Evolutionary conservation across 2,888 invertebrate genomes (phyloP).

Genomic region (Exephanes ischioxanthus): DNA sequence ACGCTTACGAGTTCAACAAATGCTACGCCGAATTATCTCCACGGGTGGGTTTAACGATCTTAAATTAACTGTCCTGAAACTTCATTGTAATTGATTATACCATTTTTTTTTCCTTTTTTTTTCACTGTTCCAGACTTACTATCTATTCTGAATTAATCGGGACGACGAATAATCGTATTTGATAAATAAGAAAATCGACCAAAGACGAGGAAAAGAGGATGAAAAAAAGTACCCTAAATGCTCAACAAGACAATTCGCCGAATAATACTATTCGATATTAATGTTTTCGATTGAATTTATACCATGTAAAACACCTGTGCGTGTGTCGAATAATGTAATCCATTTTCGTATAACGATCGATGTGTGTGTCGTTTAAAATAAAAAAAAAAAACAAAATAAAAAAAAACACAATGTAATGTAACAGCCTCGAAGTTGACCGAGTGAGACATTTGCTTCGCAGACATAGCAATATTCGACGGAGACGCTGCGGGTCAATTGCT

Average conservation of each 20-base stretch:
- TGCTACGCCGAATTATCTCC: slow-evolving; percentile 81
- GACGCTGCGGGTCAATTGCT: slow-evolving; percentile 16
- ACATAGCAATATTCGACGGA: background rate
- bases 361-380: slow-evolving; percentile 56
- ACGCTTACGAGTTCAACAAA: slow-evolving; percentile 82
- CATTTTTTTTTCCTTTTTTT: slow-evolving; percentile 15
- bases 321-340: slow-evolving; percentile 50
- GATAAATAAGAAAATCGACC: slow-evolving; percentile 37
- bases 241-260: slow-evolving; percentile 65
- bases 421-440: slow-evolving; percentile 5
- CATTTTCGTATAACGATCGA: slow-evolving; percentile 44
- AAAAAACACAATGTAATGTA: slow-evolving; percentile 33
- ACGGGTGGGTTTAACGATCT: slow-evolving; percentile 72
- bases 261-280: slow-evolving; percentile 58
- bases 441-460: background rate
- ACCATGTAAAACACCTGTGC: slow-evolving; percentile 50
- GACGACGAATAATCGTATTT: slow-evolving; percentile 20
- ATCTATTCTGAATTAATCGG: slow-evolving; percentile 75
- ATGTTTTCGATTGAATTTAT: slow-evolving; percentile 57
- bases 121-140: slow-evolving; percentile 77
- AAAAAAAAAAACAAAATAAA: slow-evolving; percentile 23
- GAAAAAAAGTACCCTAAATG: slow-evolving; percentile 45
- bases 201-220: slow-evolving; percentile 46
- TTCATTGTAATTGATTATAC: background rate
- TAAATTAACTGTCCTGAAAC: background rate